These are phyloP conservation scores for Phragmatobia fuliginosa DNA, from an alignment of 2,888 invertebrate species.

Conservation along the genomic window DNA sequence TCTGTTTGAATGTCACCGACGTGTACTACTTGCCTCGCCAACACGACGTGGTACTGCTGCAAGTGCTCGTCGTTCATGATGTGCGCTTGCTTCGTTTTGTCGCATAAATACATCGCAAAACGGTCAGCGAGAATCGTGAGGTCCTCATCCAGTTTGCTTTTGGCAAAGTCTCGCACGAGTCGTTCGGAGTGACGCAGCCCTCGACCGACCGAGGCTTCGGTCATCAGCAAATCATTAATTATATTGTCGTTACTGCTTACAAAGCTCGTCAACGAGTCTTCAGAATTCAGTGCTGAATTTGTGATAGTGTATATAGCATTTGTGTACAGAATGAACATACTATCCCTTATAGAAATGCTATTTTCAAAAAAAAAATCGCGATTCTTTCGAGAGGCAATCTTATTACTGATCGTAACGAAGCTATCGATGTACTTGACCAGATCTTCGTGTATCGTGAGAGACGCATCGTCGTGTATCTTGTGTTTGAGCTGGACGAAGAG, in stretches of 20 bases:
- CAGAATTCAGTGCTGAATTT: not conserved
- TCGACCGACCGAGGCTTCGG: not conserved
- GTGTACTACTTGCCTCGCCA: not conserved
- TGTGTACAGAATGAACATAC: not conserved
- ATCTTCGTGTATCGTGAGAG: not conserved
- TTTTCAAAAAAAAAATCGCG: not conserved
- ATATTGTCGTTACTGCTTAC: not conserved
- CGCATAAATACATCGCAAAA: not conserved
- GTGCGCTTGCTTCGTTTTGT: not conserved
- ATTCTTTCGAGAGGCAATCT: not conserved
- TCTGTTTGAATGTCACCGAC: not conserved
- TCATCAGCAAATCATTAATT: not conserved
- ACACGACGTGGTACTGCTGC: not conserved
- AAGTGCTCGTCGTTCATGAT: not conserved
- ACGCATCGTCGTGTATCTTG: not conserved
- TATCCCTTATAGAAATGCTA: not conserved
- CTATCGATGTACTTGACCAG: not conserved
- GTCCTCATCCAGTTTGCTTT: not conserved
- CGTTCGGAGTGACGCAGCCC: not conserved
- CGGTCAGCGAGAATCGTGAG: not conserved
- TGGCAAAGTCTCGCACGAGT: not conserved
- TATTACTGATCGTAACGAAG: not conserved
- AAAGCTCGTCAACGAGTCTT: not conserved
- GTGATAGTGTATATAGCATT: not conserved
- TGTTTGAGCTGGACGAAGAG: not conserved